Conservation (phyloP, 2,797 vertebrate genomes). For the Harpagifer antarcticus region DNA sequence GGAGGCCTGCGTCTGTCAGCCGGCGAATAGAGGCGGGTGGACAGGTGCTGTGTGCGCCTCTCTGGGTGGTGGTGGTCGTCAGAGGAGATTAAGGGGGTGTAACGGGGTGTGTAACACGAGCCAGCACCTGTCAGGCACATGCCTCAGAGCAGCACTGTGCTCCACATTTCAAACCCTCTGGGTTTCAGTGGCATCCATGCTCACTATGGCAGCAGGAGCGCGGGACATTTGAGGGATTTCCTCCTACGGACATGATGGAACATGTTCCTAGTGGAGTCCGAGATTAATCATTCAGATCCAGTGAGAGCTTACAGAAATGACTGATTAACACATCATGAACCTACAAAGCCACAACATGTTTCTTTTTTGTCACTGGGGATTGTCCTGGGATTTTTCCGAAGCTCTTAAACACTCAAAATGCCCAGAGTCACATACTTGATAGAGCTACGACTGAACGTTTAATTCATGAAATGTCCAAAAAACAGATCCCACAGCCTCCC, state of each 20-base stretch:
- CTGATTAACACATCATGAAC: background rate
- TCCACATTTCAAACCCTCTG: slow-evolving; percentile 35
- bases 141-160: slow-evolving; percentile 55
- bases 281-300: slow-evolving; percentile 1
- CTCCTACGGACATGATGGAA: slow-evolving; percentile 41
- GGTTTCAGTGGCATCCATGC: slow-evolving; percentile 34
- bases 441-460: background rate
- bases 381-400: slow-evolving; percentile 34
- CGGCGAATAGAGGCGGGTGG: slow-evolving; percentile 53
- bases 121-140: slow-evolving; percentile 81
- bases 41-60: slow-evolving; percentile 76
- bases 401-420: background rate
- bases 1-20: slow-evolving; percentile 69
- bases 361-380: slow-evolving; percentile 36
- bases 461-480: background rate
- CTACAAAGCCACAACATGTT: slow-evolving; percentile 13
- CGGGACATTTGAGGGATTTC: slow-evolving; percentile 40
- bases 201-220: slow-evolving; percentile 36
- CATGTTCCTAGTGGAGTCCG: slow-evolving; percentile 29
- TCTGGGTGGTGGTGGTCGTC: slow-evolving; percentile 68
- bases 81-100: slow-evolving; percentile 79
- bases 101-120: slow-evolving; percentile 79
- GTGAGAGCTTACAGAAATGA: background rate
- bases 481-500: background rate
- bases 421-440: background rate